These are phyloP conservation scores for Oncorhynchus tshawytscha DNA, from an alignment of 2,113 vertebrate genomes.

Conservation along the genomic window DNA sequence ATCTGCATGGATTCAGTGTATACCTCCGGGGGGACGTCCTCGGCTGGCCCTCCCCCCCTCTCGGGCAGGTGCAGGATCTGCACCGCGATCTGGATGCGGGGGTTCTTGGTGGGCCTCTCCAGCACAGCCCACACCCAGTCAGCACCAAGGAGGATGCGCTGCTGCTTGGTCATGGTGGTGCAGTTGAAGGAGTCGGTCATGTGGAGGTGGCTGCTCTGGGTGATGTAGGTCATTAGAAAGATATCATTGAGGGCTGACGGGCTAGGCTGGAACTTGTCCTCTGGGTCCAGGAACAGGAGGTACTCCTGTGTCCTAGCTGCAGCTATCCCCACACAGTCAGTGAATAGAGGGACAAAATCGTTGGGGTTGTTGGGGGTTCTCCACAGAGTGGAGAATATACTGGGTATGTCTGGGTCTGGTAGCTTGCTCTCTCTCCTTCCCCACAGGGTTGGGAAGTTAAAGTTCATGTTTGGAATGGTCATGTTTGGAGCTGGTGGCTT, in stretches of 20 bases:
- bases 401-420: neutral
- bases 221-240: constrained; percentile 75
- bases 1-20: constrained; percentile 52
- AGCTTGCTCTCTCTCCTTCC: constrained; percentile 10
- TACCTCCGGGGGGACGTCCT: neutral
- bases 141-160: constrained; percentile 70
- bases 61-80: constrained; percentile 62
- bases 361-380: constrained; percentile 21
- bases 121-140: constrained; percentile 77
- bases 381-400: constrained; percentile 55
- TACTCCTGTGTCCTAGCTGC: constrained; percentile 66
- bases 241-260: constrained; percentile 60
- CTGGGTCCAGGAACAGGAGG: constrained; percentile 70
- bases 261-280: constrained; percentile 63
- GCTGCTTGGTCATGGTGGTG: constrained; percentile 69
- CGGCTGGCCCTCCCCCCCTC: constrained; percentile 2
- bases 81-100: constrained; percentile 68
- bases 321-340: constrained; percentile 59
- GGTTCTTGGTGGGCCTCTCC: constrained; percentile 64
- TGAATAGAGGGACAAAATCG: constrained; percentile 60
- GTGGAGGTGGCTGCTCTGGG: constrained; percentile 59
- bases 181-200: constrained; percentile 66
- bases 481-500: constrained; percentile 9
- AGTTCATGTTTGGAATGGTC: neutral
- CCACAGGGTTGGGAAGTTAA: too few species aligned